These are phyloP conservation scores for Hemiprocne comata DNA, from an alignment of 2,113 vertebrate species.

Conservation along the genomic window DNA sequence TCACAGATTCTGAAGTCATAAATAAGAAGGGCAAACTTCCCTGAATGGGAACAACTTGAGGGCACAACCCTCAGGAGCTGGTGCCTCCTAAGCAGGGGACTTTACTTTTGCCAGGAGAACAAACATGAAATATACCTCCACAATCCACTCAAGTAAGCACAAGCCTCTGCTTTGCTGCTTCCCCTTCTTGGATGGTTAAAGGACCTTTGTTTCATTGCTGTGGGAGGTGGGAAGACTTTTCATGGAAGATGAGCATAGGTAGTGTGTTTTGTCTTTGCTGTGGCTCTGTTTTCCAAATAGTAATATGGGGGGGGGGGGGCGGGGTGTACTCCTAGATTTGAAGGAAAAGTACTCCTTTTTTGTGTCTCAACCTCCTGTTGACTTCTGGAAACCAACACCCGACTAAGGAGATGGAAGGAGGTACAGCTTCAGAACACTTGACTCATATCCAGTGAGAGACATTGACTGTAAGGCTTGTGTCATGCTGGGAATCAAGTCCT, in stretches of 20 bases:
- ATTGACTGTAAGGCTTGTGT: not conserved
- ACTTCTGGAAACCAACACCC: not conserved
- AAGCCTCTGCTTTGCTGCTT: not conserved
- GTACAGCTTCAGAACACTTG: slow-evolving; percentile 35
- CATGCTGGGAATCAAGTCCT: slow-evolving; percentile 15
- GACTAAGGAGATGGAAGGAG: slow-evolving; percentile 8
- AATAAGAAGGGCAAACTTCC: not conserved
- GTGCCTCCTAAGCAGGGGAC: not conserved
- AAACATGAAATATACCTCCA: not conserved
- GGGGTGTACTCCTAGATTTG: not conserved
- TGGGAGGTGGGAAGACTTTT: not conserved
- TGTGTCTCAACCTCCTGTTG: not conserved
- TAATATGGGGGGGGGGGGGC: not conserved
- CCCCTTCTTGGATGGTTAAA: not conserved
- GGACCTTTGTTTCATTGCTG: not conserved
- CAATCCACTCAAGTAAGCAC: not conserved
- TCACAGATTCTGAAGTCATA: not conserved
- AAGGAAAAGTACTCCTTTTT: not conserved
- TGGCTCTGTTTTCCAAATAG: not conserved
- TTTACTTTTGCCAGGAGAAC: not conserved
- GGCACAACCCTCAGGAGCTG: rapidly evolving
- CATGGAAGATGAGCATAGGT: not conserved
- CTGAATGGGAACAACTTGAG: too few relatives aligned
- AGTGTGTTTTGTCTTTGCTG: not conserved
- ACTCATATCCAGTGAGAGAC: slow-evolving; percentile 37